Evolutionary conservation across 2,888 invertebrate species (phyloP).

Genomic region (Polymixis flavicincta): DNA sequence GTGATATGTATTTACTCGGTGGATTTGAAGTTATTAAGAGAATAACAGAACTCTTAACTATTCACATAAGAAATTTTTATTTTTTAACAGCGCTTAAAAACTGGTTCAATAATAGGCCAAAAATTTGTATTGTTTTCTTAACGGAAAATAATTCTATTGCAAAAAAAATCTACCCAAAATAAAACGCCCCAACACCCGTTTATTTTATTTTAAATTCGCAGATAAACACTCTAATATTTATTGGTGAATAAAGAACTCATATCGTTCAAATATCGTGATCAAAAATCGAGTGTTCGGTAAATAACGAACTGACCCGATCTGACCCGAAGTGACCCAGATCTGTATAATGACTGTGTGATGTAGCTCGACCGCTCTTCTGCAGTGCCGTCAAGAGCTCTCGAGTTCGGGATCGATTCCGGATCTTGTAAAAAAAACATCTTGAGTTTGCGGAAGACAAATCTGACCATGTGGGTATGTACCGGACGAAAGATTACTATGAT

Average conservation of each 20-base stretch:
- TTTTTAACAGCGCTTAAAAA: not conserved
- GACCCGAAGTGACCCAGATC: slow-evolving; percentile 59
- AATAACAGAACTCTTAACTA: not conserved
- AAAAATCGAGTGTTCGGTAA: slow-evolving; percentile 57
- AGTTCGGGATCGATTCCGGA: slow-evolving; percentile 25
- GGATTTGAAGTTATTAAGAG: not conserved
- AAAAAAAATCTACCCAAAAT: not conserved
- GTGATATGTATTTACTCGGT: not conserved
- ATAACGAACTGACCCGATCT: slow-evolving; percentile 49
- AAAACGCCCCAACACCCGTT: not conserved
- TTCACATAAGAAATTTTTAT: not conserved
- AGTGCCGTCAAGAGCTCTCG: slow-evolving; percentile 38
- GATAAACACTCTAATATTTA: slow-evolving; percentile 5
- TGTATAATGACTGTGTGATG: slow-evolving; percentile 57
- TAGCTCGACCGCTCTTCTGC: slow-evolving; percentile 52
- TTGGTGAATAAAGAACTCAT: slow-evolving; percentile 16
- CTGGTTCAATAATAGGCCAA: not conserved
- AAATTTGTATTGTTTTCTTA: not conserved
- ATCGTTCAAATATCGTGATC: slow-evolving; percentile 28
- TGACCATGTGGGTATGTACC: not conserved
- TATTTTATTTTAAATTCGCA: not conserved
- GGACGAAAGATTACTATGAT: not conserved
- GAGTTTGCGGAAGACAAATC: slow-evolving; percentile 10
- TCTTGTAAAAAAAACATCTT: slow-evolving; percentile 15
- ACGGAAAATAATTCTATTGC: not conserved